A percentile compares a stretch with the other conserved stretches of the same genome.
Conservation (phyloP, 2,888 invertebrate species). For the Apamea sordens region DNA sequence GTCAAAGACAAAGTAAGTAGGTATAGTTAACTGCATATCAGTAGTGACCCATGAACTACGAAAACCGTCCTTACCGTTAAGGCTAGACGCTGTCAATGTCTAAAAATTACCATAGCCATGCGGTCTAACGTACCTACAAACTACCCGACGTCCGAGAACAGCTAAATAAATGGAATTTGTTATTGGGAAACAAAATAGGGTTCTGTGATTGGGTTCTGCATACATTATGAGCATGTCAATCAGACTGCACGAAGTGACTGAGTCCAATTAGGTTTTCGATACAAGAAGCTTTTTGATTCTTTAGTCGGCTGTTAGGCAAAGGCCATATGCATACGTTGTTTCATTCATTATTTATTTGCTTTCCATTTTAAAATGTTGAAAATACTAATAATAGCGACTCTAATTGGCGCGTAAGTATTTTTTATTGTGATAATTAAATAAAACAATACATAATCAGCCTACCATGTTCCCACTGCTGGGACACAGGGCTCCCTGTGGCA, state of each 20-base stretch:
- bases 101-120: not conserved
- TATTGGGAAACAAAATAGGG: conserved; percentile 48
- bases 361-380: conserved; percentile 49
- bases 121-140: not conserved
- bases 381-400: conserved; percentile 32
- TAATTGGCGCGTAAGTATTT: conserved; percentile 49
- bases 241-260: conserved; percentile 46
- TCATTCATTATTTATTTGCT: not conserved
- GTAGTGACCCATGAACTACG: not conserved
- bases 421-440: too few species aligned
- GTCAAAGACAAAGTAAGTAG: not conserved
- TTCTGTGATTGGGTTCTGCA: conserved; percentile 57
- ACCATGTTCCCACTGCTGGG: too few species aligned
- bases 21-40: not conserved
- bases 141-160: conserved; percentile 7
- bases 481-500: too few species aligned
- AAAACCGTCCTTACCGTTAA: not conserved
- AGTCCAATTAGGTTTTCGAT: not conserved
- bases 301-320: not conserved
- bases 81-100: not conserved
- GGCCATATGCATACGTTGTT: not conserved
- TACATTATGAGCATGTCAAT: conserved; percentile 65
- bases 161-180: conserved; percentile 53
- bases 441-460: too few species aligned
- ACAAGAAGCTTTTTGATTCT: conserved; percentile 8